These are phyloP conservation scores for Gambelia wislizenii DNA, from an alignment of 2,797 vertebrate species.

Conservation along the genomic window DNA sequence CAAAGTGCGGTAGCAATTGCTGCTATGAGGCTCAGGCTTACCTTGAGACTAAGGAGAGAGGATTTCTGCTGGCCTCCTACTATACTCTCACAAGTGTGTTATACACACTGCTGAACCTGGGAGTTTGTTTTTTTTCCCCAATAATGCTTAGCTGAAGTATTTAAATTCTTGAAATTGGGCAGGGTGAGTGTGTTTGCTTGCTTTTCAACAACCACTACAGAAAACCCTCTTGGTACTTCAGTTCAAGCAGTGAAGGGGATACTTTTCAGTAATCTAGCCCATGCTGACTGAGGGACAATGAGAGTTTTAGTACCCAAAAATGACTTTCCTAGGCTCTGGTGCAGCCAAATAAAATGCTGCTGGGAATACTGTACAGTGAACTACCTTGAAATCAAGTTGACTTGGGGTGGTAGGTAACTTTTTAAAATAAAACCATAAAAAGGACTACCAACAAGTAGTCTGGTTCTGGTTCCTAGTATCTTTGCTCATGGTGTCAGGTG, in stretches of 20 bases:
- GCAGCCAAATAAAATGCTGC: too few species aligned
- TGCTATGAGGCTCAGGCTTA: neutral
- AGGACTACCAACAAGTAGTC: neutral
- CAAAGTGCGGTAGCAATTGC: neutral
- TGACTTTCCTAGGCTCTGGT: too few species aligned
- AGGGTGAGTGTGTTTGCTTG: too few species aligned
- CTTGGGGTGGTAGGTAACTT: neutral
- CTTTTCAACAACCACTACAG: too few species aligned
- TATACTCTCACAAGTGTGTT: neutral
- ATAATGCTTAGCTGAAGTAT: neutral
- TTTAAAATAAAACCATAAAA: neutral
- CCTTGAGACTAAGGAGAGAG: neutral
- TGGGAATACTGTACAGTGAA: too few species aligned
- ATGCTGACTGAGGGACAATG: too few species aligned
- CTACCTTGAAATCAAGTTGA: neutral
- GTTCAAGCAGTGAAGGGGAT: too few species aligned
- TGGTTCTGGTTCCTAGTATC: neutral
- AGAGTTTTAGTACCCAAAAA: too few species aligned
- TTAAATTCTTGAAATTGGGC: neutral
- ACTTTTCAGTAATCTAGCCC: too few species aligned
- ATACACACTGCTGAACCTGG: neutral
- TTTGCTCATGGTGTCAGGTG: neutral
- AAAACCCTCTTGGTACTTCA: too few species aligned
- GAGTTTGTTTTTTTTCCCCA: fast-evolving
- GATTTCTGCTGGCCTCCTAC: neutral